Percentiles rank a stretch among this genome's conserved stretches.
phyloP scores from a whole-genome alignment of 37 sponge, comb jelly and placozoan species.

The Theonella swinhoei region DNA sequence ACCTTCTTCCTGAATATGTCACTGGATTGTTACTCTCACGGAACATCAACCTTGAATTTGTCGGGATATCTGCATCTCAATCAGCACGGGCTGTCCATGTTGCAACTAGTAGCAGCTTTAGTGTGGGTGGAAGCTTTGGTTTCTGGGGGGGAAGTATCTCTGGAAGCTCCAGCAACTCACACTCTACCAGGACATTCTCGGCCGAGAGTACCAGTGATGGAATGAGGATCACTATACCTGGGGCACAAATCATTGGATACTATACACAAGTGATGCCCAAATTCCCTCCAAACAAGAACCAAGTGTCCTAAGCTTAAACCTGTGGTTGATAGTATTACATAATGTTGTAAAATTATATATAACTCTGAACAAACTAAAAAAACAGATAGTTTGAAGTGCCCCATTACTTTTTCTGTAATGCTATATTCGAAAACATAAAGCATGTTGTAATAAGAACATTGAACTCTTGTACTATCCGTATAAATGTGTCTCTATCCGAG shows the following conservation, averaged over 20 bases:
- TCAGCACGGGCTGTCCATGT: not conserved
- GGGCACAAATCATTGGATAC: constrained; percentile 51
- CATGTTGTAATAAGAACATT: no score
- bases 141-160: constrained; percentile 1
- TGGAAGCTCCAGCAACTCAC: not conserved
- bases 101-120: not conserved
- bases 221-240: constrained; percentile 36
- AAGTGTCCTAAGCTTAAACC: no score
- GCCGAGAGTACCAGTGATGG: constrained; percentile 22
- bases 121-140: not conserved
- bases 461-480: no score
- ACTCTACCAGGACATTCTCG: not conserved
- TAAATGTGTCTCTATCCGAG: no score
- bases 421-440: no score
- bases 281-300: constrained; percentile 18
- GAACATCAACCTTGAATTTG: constrained; percentile 31
- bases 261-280: constrained; percentile 38
- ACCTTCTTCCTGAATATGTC: constrained; percentile 35
- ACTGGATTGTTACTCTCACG: constrained; percentile 39
- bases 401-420: no score
- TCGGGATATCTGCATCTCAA: not conserved
- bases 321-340: no score
- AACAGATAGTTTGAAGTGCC: no score
- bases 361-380: no score
- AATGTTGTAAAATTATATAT: no score